Evolutionary conservation across 1,140 invertebrate species (phyloP).

Genomic region (Amyelois transitella): DNA sequence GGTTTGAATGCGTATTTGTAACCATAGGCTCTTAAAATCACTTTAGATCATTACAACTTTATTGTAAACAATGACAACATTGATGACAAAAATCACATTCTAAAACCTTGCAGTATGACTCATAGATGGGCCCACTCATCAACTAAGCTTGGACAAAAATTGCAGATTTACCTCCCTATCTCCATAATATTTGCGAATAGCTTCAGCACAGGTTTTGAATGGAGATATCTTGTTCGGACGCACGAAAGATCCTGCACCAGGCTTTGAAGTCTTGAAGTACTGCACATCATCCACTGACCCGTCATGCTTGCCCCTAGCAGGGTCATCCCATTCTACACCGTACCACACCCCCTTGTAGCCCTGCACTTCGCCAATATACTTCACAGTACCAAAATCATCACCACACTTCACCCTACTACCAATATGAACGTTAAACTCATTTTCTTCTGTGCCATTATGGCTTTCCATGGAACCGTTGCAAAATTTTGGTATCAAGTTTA

Average conservation of each 20-base stretch:
- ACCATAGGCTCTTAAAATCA: too few relatives aligned
- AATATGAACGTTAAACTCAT: slow-evolving; percentile 55
- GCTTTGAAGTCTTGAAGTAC: slow-evolving; percentile 86
- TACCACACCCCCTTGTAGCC: slow-evolving; percentile 82
- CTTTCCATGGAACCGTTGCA: slow-evolving; percentile 67
- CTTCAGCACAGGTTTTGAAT: slow-evolving; percentile 80
- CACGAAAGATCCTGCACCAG: slow-evolving; percentile 89
- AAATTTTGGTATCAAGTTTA: slow-evolving; percentile 70
- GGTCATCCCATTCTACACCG: slow-evolving; percentile 96
- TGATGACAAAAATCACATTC: too few relatives aligned
- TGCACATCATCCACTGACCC: slow-evolving; percentile 85
- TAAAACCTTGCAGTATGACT: background rate
- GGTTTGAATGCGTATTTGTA: too few relatives aligned
- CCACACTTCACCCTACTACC: slow-evolving; percentile 63
- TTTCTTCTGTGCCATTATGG: slow-evolving; percentile 51
- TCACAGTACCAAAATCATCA: slow-evolving; percentile 63
- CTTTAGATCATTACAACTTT: too few relatives aligned
- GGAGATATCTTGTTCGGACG: slow-evolving; percentile 85
- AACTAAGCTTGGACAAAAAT: background rate
- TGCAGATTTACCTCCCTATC: slow-evolving; percentile 68
- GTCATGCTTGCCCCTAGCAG: slow-evolving; percentile 90
- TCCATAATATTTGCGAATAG: slow-evolving; percentile 85
- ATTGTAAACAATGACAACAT: too few relatives aligned
- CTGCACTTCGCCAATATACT: slow-evolving; percentile 71
- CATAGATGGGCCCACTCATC: background rate